Conservation (phyloP, 2,888 invertebrate species). For the Leucophora obtusa region DNA sequence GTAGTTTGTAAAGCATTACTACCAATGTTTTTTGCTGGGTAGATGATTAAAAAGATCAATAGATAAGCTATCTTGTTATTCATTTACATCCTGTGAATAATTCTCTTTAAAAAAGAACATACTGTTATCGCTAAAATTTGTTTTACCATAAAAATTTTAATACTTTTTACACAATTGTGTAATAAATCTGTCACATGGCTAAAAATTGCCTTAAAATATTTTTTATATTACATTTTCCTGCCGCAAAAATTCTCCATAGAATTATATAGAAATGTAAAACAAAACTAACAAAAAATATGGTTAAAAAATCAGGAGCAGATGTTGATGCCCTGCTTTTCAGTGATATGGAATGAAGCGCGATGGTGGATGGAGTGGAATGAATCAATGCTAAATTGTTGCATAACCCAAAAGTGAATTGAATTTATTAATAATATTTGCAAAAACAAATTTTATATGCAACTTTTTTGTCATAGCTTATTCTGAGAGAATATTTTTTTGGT, state of each 20-base stretch:
- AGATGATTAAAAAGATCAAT: too few relatives aligned
- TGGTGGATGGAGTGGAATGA: conserved; percentile 2
- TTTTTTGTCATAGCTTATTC: conserved; percentile 11
- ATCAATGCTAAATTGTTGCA: conserved; percentile 10
- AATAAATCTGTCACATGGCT: conserved; percentile 38
- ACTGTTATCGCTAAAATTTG: background rate
- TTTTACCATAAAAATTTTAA: conserved; percentile 12
- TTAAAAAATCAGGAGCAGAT: conserved; percentile 43
- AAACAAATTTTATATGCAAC: conserved; percentile 1
- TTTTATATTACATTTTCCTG: background rate
- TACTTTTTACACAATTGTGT: conserved; percentile 39
- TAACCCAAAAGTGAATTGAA: conserved; percentile 49
- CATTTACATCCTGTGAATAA: too few relatives aligned
- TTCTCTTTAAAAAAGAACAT: too few relatives aligned
- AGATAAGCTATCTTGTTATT: too few relatives aligned
- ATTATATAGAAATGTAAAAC: conserved; percentile 7
- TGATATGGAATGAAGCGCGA: conserved; percentile 40
- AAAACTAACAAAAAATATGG: background rate
- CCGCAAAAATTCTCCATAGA: background rate
- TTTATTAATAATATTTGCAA: conserved; percentile 55
- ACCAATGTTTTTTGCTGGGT: too few relatives aligned
- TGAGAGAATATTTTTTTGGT: background rate
- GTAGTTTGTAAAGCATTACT: too few relatives aligned
- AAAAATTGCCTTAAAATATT: conserved; percentile 11
- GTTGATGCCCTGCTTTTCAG: conserved; percentile 35